phyloP scores from a whole-genome alignment of 2,113 vertebrate species.

The Siniperca chuatsi region DNA sequence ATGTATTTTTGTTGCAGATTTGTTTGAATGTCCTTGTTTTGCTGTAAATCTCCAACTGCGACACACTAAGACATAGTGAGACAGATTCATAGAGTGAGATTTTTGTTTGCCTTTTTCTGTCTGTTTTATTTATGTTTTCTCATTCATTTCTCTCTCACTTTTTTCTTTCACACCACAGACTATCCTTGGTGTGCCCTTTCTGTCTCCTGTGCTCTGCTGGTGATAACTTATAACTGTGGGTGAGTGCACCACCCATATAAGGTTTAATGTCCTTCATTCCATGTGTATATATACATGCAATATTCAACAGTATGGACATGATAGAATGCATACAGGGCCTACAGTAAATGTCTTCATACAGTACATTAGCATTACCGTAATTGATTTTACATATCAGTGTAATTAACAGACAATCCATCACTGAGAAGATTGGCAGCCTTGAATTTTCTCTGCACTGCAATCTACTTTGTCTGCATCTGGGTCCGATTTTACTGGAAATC shows the following conservation, averaged over 20 bases:
- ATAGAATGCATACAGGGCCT: background rate
- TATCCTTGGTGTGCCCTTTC: background rate
- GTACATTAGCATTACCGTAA: background rate
- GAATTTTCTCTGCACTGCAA: background rate
- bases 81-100: background rate
- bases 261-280: conserved; percentile 14
- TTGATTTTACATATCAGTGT: conserved; percentile 22
- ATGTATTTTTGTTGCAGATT: background rate
- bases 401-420: conserved; percentile 10
- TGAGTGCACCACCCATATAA: background rate
- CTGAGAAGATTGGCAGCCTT: background rate
- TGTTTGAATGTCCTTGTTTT: background rate
- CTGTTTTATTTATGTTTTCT: background rate
- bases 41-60: background rate
- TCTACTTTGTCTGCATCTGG: background rate
- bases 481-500: conserved; percentile 16
- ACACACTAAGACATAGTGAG: background rate
- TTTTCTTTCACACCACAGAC: conserved; percentile 7
- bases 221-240: conserved; percentile 3
- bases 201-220: conserved; percentile 5
- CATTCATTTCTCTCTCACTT: background rate
- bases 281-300: background rate
- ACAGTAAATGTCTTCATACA: background rate
- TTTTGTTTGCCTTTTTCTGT: background rate
- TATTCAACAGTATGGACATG: background rate